Percentiles rank a stretch among this genome's conserved stretches.
phyloP scores from a whole-genome alignment of 2,113 vertebrate species.

The Heliornis fulica region DNA sequence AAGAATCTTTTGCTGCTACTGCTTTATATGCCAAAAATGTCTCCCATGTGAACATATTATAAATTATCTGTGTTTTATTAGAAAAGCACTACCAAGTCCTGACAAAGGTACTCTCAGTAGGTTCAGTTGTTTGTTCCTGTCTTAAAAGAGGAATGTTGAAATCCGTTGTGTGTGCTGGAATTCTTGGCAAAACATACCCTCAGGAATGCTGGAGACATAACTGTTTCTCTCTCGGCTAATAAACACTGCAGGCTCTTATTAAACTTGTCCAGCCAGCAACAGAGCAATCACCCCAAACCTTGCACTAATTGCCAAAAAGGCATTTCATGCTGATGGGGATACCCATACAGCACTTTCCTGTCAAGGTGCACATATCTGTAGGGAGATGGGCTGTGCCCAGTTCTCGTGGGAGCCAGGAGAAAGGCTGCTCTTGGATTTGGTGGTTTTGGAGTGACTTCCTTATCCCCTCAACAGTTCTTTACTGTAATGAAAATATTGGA shows the following conservation, averaged over 20 bases:
- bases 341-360: not conserved
- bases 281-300: not conserved
- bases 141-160: conserved; percentile 46
- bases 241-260: conserved; percentile 16
- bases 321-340: not conserved
- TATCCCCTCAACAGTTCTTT: not conserved
- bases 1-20: conserved; percentile 4
- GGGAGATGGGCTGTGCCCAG: not conserved
- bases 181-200: conserved; percentile 26
- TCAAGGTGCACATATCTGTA: not conserved
- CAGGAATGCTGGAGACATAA: conserved; percentile 27
- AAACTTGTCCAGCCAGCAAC: not conserved
- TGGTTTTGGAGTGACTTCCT: not conserved
- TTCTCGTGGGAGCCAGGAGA: not conserved
- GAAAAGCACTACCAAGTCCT: conserved; percentile 18
- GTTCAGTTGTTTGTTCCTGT: conserved; percentile 31
- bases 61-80: conserved; percentile 68
- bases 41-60: conserved; percentile 23
- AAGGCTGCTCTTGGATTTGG: not conserved
- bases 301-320: not conserved
- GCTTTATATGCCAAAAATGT: conserved; percentile 16
- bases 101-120: conserved; percentile 53
- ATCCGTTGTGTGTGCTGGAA: conserved; percentile 26
- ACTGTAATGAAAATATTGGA: not conserved
- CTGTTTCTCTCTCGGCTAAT: conserved; percentile 39